A percentile compares a stretch with the other conserved stretches of the same genome.
These are phyloP conservation scores for Hololepta plana DNA, from an alignment of 2,888 invertebrate species.

Conservation along the genomic window DNA sequence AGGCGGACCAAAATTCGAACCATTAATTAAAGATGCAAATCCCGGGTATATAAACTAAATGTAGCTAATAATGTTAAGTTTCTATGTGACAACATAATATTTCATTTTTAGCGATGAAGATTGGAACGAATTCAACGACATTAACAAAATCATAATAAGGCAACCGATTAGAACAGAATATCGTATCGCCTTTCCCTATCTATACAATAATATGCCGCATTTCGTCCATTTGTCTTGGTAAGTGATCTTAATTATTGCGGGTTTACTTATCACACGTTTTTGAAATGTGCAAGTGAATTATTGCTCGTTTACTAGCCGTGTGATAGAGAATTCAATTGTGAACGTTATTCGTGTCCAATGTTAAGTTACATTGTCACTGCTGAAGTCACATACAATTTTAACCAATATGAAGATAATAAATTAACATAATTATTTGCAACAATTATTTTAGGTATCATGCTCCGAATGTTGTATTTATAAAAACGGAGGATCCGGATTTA, in stretches of 20 bases:
- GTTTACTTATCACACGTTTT: slow-evolving; percentile 2
- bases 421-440: neutral
- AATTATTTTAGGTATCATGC: slow-evolving; percentile 76
- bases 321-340: neutral
- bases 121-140: slow-evolving; percentile 99
- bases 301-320: too few relatives aligned
- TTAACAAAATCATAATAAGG: slow-evolving; percentile 98
- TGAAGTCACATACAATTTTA: slow-evolving; percentile 4
- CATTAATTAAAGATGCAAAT: slow-evolving; percentile 93
- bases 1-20: slow-evolving; percentile 99
- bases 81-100: slow-evolving; percentile 3
- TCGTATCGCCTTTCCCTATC: slow-evolving; percentile 95
- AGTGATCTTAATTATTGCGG: slow-evolving; percentile 26
- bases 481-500: slow-evolving; percentile 98
- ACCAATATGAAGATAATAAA: slow-evolving; percentile 1
- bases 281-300: too few relatives aligned
- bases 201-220: slow-evolving; percentile 97
- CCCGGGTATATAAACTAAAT: slow-evolving; percentile 59
- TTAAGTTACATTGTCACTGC: neutral
- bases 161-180: slow-evolving; percentile 98
- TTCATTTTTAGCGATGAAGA: slow-evolving; percentile 71
- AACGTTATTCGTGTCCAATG: slow-evolving; percentile 1
- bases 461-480: slow-evolving; percentile 98
- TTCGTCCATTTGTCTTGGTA: slow-evolving; percentile 97
- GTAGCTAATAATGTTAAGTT: too few relatives aligned